A percentile compares a stretch with the other conserved stretches of the same genome.
These are phyloP conservation scores for Clupea harengus DNA, from an alignment of 2,113 vertebrate species.

Conservation along the genomic window DNA sequence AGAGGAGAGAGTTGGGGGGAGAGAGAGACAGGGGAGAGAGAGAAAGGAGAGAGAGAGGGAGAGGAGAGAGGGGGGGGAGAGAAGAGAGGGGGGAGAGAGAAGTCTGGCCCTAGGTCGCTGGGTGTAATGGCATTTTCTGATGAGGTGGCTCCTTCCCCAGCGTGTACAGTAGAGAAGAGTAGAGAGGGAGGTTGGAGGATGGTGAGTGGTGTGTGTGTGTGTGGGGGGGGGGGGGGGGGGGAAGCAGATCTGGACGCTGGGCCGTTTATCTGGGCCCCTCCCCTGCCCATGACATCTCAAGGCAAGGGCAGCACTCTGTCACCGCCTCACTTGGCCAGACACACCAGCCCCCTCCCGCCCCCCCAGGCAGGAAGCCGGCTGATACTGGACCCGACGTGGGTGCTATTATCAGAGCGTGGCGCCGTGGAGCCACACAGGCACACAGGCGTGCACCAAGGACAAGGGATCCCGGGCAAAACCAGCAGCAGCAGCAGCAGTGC, in stretches of 20 bases:
- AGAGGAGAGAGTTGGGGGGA: too few relatives aligned
- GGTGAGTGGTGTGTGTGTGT: constrained; percentile 11
- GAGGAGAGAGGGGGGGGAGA: not conserved
- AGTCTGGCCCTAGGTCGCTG: not conserved
- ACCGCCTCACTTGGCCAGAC: not conserved
- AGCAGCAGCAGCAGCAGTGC: not conserved
- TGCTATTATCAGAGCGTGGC: not conserved
- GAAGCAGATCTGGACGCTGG: not conserved
- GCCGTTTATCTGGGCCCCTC: constrained; percentile 10
- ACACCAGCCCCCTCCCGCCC: not conserved
- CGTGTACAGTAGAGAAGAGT: not conserved
- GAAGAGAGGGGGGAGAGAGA: not conserved
- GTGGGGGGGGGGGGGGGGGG: not conserved
- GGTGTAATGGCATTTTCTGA: constrained; percentile 2
- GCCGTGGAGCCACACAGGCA: not conserved
- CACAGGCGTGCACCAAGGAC: not conserved
- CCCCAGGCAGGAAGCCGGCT: not conserved
- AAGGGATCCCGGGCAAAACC: not conserved
- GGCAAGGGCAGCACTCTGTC: not conserved
- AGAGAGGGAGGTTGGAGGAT: not conserved
- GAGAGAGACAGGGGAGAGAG: not conserved
- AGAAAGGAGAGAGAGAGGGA: not conserved
- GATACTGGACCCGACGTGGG: not conserved
- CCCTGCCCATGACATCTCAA: not conserved
- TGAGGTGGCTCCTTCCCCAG: not conserved